Evolutionary conservation across 2,888 invertebrate species (phyloP).

Genomic region (Cataglyphis albicans): DNA sequence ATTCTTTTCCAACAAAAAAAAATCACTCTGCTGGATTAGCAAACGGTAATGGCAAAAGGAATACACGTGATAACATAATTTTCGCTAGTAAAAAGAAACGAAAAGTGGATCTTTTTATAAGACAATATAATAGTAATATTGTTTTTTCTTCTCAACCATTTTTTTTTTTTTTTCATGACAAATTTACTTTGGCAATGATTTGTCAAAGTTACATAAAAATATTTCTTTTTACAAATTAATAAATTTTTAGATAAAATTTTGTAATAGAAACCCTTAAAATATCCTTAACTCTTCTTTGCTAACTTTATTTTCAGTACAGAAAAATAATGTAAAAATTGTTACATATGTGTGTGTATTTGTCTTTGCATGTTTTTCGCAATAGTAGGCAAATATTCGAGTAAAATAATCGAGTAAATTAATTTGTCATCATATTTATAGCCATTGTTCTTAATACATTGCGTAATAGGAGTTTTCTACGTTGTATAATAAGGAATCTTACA

Average conservation of each 20-base stretch:
- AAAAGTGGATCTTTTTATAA: neutral
- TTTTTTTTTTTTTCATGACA: neutral
- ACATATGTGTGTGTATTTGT: neutral
- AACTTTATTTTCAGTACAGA: neutral
- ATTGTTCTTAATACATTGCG: neutral
- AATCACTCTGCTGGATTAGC: conserved; percentile 42
- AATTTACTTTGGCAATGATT: neutral
- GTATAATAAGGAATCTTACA: neutral
- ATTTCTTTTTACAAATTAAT: neutral
- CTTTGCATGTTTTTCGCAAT: neutral
- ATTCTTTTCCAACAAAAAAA: conserved; percentile 36
- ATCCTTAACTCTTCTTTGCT: neutral
- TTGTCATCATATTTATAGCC: neutral
- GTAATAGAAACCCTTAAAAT: neutral
- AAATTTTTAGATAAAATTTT: neutral
- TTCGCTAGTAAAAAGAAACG: neutral
- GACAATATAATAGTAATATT: neutral
- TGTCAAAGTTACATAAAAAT: neutral
- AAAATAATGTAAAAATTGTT: conserved; percentile 3
- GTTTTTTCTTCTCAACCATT: neutral
- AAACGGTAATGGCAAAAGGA: conserved; percentile 8
- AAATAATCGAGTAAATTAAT: neutral
- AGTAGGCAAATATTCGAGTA: neutral
- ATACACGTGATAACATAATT: conserved; percentile 12
- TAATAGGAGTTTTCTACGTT: neutral